Evolutionary conservation across 2,888 invertebrate genomes (phyloP).

Genomic region (Ophion ventricosus): DNA sequence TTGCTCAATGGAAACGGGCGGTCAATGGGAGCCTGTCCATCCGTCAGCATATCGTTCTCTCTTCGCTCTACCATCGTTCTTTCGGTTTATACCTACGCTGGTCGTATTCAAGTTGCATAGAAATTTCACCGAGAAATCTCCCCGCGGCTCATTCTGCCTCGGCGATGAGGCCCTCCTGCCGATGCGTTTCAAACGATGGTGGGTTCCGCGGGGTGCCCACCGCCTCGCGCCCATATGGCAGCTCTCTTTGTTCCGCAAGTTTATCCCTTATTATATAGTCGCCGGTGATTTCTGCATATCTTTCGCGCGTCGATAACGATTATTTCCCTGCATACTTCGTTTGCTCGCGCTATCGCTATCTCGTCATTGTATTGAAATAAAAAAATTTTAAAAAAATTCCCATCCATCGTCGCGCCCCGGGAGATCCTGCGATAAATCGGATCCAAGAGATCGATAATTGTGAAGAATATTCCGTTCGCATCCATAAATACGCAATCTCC

Average conservation of each 20-base stretch:
- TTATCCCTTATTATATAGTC: not conserved
- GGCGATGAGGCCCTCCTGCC: slow-evolving; percentile 24
- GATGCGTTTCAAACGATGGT: not conserved
- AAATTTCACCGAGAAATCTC: not conserved
- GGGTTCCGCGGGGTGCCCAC: not conserved
- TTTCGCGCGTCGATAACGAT: slow-evolving; percentile 26
- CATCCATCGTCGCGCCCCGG: not conserved
- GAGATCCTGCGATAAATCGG: too few species aligned
- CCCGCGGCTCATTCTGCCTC: slow-evolving; percentile 8
- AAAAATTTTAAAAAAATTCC: too few species aligned
- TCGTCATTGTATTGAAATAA: too few species aligned
- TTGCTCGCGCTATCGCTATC: too few species aligned
- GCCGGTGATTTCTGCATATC: not conserved
- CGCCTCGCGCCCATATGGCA: slow-evolving; percentile 29
- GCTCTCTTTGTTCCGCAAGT: slow-evolving; percentile 32
- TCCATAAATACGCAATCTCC: not conserved
- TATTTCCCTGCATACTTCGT: slow-evolving; percentile 8
- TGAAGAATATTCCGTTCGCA: not conserved
- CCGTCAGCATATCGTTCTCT: slow-evolving; percentile 6
- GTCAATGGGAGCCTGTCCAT: slow-evolving; percentile 43
- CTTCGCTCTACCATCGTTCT: slow-evolving; percentile 8
- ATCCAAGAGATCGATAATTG: not conserved
- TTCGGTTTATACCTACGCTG: slow-evolving; percentile 18
- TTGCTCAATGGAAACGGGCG: slow-evolving; percentile 23
- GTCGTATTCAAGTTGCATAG: slow-evolving; percentile 21